Base-by-base conservation (phyloP, 2,888 invertebrate species). In the Lottia gigantea region DNA sequence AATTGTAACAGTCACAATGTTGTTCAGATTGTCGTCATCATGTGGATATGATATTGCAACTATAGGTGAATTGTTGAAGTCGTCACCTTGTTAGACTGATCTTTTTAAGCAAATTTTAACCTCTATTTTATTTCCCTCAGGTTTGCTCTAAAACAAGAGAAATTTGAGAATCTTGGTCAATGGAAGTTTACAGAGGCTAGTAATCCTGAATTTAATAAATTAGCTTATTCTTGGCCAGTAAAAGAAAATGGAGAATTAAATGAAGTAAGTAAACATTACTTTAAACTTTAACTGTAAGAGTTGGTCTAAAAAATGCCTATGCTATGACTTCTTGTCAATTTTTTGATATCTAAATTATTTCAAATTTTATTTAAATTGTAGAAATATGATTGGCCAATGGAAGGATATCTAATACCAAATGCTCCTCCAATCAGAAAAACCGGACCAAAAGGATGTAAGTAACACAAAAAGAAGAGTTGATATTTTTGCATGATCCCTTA, bases 361-460 rank as follows among this genome's bases (percentile, higher is more conserved):
- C 11, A 23, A 55, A 62, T 23, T 12, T 14, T 12, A 26, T n/a
- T 46, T 68, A 62, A 69, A 70, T 74, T 79, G 1, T 74, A 88
- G 83, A 80, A 87, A 6, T 88, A 86, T 80, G 86, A 86, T 70
- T 89, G 89, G 89, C 89, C 89, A 15, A 86, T 89, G 85, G 88
- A 88, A 75, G 88, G 88, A 2, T 88, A 78, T 73, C 69, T 89
- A 19, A 71, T 88, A 45, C 85, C 88, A 1, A 81, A 83, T 78
- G 88, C 87, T 40, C 89, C 89, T 14, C 85, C 86, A 46, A 71
- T 71, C 16, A 80, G 77, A 64, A 75, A 74, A 26, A 55, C 69
- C 0, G 68, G 68, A 23, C 66, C 82, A 8, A 73, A 77, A 68
- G 83, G 84, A 74, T 74, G 83, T 83, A 75, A 76, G 82, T 76